A percentile compares a stretch with the other conserved stretches of the same genome.
phyloP scores from a whole-genome alignment of 2,113 vertebrate species.

The Anhinga anhinga region DNA sequence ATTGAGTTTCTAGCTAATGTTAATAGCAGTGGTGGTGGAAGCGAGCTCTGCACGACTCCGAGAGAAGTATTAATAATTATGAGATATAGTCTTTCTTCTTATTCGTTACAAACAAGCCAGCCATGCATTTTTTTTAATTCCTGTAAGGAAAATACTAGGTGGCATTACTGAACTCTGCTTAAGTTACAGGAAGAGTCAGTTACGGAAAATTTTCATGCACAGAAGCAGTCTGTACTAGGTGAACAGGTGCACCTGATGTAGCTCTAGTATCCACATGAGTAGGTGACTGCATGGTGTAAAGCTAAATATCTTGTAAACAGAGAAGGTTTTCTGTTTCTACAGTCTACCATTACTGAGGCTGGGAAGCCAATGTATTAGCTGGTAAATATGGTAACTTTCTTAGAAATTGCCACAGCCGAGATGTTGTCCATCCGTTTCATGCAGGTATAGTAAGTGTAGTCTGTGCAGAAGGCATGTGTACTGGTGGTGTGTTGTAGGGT shows the following conservation, averaged over 20 bases:
- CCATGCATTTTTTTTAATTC: background rate
- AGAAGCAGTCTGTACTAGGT: background rate
- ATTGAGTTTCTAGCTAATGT: background rate
- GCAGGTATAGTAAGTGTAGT: background rate
- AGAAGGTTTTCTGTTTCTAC: background rate
- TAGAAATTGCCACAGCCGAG: background rate
- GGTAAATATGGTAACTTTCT: background rate
- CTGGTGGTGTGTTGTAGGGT: background rate
- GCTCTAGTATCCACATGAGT: background rate
- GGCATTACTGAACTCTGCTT: background rate
- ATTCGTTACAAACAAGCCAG: background rate
- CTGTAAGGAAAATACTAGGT: background rate
- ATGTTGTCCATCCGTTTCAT: background rate
- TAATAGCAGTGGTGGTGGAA: background rate
- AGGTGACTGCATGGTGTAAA: background rate
- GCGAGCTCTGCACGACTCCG: background rate
- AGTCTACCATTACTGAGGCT: background rate
- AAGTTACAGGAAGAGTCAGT: background rate
- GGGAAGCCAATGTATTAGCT: background rate
- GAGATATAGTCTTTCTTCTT: background rate
- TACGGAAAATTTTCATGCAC: background rate
- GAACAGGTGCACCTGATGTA: background rate
- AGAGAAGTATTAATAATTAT: background rate
- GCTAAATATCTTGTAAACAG: background rate
- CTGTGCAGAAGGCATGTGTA: background rate